These are phyloP conservation scores for Ondatra zibethicus DNA, from an alignment of 2,113 vertebrate species.

Conservation along the genomic window DNA sequence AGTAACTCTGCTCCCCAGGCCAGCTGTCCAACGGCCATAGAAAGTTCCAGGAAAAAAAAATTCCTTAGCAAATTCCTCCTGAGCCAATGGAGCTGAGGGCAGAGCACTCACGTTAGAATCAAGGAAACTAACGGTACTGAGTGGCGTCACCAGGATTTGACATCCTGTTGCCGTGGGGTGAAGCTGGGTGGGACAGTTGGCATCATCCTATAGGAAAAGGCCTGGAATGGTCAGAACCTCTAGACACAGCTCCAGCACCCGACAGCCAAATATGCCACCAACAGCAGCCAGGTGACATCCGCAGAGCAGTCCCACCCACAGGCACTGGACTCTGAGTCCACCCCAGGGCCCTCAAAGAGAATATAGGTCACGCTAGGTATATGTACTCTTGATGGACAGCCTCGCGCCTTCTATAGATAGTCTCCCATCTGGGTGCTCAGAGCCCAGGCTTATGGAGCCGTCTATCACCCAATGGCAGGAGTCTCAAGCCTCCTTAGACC, in stretches of 20 bases:
- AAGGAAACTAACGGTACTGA: background rate
- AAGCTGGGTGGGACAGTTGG: background rate
- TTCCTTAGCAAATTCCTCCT: background rate
- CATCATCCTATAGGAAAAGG: background rate
- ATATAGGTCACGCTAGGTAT: fast-evolving
- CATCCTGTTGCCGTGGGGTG: background rate
- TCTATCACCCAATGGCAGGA: fast-evolving
- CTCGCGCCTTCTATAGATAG: background rate
- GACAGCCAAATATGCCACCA: background rate
- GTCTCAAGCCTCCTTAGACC: background rate
- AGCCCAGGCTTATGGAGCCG: background rate
- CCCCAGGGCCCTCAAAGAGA: background rate
- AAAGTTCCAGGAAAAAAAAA: background rate
- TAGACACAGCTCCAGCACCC: background rate
- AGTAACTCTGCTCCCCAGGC: background rate
- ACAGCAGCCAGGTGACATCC: background rate
- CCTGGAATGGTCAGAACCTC: background rate
- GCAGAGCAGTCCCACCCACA: background rate
- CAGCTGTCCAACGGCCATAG: background rate
- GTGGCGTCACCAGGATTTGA: background rate
- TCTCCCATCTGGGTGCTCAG: background rate
- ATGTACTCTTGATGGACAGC: background rate
- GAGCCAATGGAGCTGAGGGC: background rate
- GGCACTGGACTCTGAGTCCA: background rate
- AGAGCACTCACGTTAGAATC: background rate